Conservation (phyloP, 2,888 invertebrate genomes). For the Heliconius erato region DNA sequence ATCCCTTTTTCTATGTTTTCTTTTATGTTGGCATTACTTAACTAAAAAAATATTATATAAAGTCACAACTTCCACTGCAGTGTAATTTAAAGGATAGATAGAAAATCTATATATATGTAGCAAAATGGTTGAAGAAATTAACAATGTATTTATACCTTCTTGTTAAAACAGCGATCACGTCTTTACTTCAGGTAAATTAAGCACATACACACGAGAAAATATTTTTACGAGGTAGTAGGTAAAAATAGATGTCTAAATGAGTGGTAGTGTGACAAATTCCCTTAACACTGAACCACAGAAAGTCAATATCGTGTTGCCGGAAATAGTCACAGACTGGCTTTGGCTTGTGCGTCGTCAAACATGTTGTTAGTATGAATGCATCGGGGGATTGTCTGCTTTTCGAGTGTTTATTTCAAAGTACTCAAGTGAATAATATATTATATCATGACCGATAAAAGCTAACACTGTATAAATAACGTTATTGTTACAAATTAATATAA, state of each 20-base stretch:
- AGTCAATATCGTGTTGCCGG: conserved; percentile 48
- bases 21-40: too few relatives aligned
- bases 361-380: conserved; percentile 18
- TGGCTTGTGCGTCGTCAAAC: conserved; percentile 30
- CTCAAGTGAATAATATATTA: conserved; percentile 29
- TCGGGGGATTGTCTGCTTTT: conserved; percentile 12
- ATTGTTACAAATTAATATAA: background rate
- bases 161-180: conserved; percentile 24
- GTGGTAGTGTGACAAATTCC: conserved; percentile 30
- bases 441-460: conserved; percentile 36
- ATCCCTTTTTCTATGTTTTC: too few relatives aligned
- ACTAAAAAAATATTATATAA: too few relatives aligned
- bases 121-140: background rate
- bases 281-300: conserved; percentile 38
- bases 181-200: background rate
- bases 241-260: conserved; percentile 42
- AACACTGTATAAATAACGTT: background rate
- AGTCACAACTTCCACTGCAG: too few relatives aligned
- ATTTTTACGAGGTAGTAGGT: conserved; percentile 7
- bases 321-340: conserved; percentile 46
- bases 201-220: background rate
- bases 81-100: too few relatives aligned
- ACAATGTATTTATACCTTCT: background rate
- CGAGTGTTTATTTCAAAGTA: conserved; percentile 34
- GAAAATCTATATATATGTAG: background rate